Conservation (phyloP, 2,113 vertebrate species). For the Petroica traversi region DNA sequence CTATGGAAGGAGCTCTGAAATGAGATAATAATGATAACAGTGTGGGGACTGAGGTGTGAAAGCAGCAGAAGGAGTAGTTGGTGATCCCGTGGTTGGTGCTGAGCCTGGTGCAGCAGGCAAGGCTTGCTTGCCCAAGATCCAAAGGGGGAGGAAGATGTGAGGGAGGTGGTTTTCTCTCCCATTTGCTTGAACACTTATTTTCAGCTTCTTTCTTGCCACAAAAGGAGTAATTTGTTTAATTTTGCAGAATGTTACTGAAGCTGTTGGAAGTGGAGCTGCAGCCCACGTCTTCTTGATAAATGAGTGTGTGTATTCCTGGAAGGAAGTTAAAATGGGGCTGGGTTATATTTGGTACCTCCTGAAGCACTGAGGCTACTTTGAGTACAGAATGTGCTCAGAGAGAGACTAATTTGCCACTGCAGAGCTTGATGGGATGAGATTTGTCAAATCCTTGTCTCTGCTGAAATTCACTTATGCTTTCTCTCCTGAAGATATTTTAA, state of each 20-base stretch:
- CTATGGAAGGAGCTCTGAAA: neutral
- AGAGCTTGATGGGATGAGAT: neutral
- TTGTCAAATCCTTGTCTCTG: neutral
- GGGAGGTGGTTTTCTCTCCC: neutral
- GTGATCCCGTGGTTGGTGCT: neutral
- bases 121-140: neutral
- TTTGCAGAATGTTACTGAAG: neutral
- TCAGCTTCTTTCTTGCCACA: neutral
- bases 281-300: constrained; percentile 44
- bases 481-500: neutral
- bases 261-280: constrained; percentile 13
- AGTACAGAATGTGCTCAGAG: constrained; percentile 42
- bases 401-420: neutral
- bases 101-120: neutral
- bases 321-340: constrained; percentile 32
- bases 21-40: neutral
- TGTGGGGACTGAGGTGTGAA: neutral
- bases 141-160: neutral
- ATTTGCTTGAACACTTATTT: neutral
- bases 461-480: neutral
- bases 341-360: constrained; percentile 52
- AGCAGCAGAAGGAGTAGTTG: neutral
- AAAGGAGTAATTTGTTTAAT: constrained; percentile 13
- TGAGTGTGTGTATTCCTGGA: constrained; percentile 35
- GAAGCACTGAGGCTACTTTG: constrained; percentile 5